These are phyloP conservation scores for Phrynocephalus forsythii DNA, from an alignment of 2,797 vertebrate species.

Conservation along the genomic window DNA sequence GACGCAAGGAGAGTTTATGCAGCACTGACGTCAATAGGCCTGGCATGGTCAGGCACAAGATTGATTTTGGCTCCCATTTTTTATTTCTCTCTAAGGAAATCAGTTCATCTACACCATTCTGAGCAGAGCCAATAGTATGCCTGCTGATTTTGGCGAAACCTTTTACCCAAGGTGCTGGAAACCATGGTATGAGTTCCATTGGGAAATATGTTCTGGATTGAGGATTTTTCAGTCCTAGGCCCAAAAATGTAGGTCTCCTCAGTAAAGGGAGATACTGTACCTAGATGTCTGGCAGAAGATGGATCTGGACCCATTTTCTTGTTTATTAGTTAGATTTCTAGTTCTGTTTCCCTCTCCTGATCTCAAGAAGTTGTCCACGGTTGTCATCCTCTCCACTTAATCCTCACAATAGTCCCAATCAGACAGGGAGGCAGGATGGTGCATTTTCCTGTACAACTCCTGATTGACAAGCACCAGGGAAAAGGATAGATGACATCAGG, in stretches of 20 bases:
- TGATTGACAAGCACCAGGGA: too few relatives aligned
- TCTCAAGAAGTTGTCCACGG: neutral
- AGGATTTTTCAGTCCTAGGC: too few relatives aligned
- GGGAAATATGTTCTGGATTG: neutral
- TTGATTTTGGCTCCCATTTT: slow-evolving; percentile 28
- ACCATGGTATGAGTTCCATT: neutral
- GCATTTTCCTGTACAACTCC: too few relatives aligned
- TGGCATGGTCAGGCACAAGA: slow-evolving; percentile 13
- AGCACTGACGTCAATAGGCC: slow-evolving; percentile 49
- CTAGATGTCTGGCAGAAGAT: neutral
- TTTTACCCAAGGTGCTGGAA: neutral
- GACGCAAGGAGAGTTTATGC: slow-evolving; percentile 4
- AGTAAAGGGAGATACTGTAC: neutral
- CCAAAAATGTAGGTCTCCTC: neutral
- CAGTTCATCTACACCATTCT: slow-evolving; percentile 39
- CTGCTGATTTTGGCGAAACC: neutral
- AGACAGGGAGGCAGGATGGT: too few relatives aligned
- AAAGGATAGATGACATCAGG: too few relatives aligned
- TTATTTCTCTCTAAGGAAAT: neutral
- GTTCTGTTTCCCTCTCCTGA: neutral
- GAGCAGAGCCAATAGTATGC: neutral
- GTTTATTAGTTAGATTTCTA: neutral
- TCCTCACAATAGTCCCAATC: neutral
- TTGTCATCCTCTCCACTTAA: neutral
- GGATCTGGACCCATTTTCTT: neutral